Percentiles rank a stretch among this genome's conserved stretches.
Evolutionary conservation across 2,888 invertebrate species (phyloP).

Genomic region (Diarsia brunnea): DNA sequence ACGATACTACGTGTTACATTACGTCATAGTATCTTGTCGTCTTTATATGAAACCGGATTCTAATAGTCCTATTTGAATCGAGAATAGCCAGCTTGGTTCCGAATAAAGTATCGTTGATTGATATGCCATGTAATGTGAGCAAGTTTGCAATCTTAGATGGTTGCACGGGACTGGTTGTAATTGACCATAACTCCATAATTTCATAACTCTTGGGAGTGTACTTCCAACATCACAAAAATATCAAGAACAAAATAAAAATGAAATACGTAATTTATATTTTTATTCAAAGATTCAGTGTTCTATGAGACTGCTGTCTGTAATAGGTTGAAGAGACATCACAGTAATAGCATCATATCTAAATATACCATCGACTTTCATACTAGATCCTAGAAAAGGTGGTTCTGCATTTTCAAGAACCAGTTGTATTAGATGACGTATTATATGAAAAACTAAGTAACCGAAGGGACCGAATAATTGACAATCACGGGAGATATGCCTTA

Average conservation of each 20-base stretch:
- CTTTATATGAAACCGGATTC: conserved; percentile 50
- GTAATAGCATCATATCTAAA: not conserved
- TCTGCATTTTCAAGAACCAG: not conserved
- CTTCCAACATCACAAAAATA: not conserved
- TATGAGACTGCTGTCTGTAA: not conserved
- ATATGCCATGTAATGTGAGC: not conserved
- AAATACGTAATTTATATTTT: not conserved
- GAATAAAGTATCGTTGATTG: not conserved
- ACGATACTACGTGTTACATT: conserved; percentile 16
- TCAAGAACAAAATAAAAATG: not conserved
- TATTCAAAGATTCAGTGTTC: not conserved
- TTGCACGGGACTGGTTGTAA: not conserved
- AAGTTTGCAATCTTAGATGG: not conserved
- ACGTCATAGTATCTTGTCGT: conserved; percentile 26
- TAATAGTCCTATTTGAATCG: conserved; percentile 2
- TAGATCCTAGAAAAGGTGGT: not conserved
- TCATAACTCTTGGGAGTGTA: not conserved
- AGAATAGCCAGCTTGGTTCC: conserved; percentile 2
- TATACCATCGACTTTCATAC: not conserved
- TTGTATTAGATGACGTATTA: not conserved
- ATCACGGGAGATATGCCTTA: too few species aligned
- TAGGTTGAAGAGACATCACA: not conserved
- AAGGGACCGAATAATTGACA: too few species aligned
- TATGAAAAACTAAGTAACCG: not conserved
- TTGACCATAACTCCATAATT: not conserved